Conservation (phyloP, 2,113 vertebrate genomes). For the Misgurnus mizolepis region DNA sequence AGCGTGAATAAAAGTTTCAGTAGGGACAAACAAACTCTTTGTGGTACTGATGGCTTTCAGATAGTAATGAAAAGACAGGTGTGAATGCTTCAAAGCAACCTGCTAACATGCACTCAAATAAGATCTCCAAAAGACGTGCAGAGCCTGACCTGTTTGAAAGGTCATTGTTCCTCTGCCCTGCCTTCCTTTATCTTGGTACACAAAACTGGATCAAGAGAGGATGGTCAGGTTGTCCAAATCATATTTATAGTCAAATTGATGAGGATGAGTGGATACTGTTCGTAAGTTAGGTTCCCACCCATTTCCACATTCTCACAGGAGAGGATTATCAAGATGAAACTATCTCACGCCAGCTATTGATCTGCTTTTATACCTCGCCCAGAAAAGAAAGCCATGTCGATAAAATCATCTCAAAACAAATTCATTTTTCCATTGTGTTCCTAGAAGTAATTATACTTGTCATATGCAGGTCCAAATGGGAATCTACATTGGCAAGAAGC, state of each 20-base stretch:
- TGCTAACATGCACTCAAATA: conserved; percentile 32
- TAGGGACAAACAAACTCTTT: conserved; percentile 50
- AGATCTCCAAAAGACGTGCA: conserved; percentile 36
- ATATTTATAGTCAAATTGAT: conserved; percentile 31
- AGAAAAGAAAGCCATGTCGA: conserved; percentile 68
- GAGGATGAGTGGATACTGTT: conserved; percentile 35
- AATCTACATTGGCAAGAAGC: background rate
- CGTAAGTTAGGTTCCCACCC: conserved; percentile 18
- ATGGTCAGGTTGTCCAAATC: conserved; percentile 16
- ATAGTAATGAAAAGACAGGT: conserved; percentile 50
- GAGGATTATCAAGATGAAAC: conserved; percentile 64
- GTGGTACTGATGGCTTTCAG: conserved; percentile 38
- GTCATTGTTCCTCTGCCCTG: conserved; percentile 32
- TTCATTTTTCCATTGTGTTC: conserved; percentile 62
- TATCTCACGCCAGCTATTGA: conserved; percentile 67
- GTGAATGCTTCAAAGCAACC: conserved; percentile 44
- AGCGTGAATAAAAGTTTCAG: conserved; percentile 48
- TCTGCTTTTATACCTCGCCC: conserved; percentile 63
- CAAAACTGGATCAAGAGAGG: conserved; percentile 36
- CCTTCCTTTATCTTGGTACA: background rate
- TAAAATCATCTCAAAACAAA: conserved; percentile 70
- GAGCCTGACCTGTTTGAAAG: conserved; percentile 34
- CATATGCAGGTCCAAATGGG: conserved; percentile 37
- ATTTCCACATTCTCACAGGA: conserved; percentile 53
- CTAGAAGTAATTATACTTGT: conserved; percentile 66